phyloP scores from a whole-genome alignment of 2,797 vertebrate species.

The Silurus aristotelis region DNA sequence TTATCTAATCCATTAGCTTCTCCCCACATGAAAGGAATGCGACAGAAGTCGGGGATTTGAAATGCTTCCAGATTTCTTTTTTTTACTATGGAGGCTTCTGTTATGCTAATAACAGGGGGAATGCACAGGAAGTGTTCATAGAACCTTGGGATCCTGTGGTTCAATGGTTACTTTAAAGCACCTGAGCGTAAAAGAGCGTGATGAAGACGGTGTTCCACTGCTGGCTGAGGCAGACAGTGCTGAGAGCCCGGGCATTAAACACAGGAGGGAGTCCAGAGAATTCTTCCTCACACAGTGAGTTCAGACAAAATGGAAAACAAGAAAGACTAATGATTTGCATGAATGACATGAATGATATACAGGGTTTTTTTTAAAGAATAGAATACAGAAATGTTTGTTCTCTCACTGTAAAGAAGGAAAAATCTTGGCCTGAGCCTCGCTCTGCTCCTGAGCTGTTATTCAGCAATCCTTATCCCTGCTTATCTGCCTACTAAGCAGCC shows the following conservation, averaged over 20 bases:
- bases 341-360: background rate
- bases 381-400: slow-evolving; percentile 13
- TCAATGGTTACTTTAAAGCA: slow-evolving; percentile 67
- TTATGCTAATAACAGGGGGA: slow-evolving; percentile 10
- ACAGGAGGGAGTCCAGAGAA: slow-evolving; percentile 54
- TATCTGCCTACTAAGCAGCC: slow-evolving; percentile 62
- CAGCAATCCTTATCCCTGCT: slow-evolving; percentile 73
- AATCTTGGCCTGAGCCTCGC: slow-evolving; percentile 70
- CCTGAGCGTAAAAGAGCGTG: slow-evolving; percentile 63
- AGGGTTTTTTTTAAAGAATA: background rate
- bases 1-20: background rate
- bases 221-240: slow-evolving; percentile 58
- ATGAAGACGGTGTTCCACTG: slow-evolving; percentile 56
- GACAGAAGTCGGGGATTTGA: background rate
- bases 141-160: background rate
- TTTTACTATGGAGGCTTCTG: slow-evolving; percentile 9
- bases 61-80: background rate
- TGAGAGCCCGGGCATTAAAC: slow-evolving; percentile 42
- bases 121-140: background rate
- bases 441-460: slow-evolving; percentile 72
- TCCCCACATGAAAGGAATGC: background rate
- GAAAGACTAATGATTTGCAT: background rate
- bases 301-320: background rate
- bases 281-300: slow-evolving; percentile 70
- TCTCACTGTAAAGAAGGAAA: slow-evolving; percentile 58